These are phyloP conservation scores for Calliphora vicina DNA, from an alignment of 1,140 invertebrate species.

Conservation along the genomic window DNA sequence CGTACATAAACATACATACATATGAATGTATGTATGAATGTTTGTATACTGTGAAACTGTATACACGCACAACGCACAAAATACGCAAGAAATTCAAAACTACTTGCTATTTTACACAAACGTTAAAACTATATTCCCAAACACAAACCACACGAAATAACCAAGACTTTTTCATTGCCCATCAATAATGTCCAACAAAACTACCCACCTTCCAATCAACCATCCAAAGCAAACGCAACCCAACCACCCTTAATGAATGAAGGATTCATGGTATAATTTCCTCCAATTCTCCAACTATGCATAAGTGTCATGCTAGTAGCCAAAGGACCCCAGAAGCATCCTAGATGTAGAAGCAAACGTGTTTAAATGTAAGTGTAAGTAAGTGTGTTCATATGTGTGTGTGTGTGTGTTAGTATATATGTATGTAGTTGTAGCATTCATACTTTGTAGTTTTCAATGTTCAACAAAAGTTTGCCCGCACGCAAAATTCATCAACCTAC, in stretches of 20 bases:
- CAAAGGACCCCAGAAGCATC: slow-evolving; percentile 7
- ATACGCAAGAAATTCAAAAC: slow-evolving; percentile 15
- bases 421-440: not conserved
- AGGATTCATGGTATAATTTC: not conserved
- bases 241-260: not conserved
- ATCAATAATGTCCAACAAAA: slow-evolving; percentile 6
- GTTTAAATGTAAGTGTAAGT: not conserved
- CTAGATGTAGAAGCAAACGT: not conserved
- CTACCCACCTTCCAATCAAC: not conserved
- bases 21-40: too few species aligned
- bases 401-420: not conserved
- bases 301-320: slow-evolving; percentile 22
- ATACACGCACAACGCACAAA: not conserved
- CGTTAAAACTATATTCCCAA: slow-evolving; percentile 8
- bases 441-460: not conserved
- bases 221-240: not conserved
- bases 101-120: not conserved
- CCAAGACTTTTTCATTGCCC: slow-evolving; percentile 1
- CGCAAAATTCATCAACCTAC: slow-evolving; percentile 17
- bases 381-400: not conserved
- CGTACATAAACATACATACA: slow-evolving; percentile 34
- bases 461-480: slow-evolving; percentile 23
- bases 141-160: slow-evolving; percentile 3
- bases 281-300: slow-evolving; percentile 14
- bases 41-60: not conserved